Evolutionary conservation across 1,140 invertebrate species (phyloP), one percentile per base, ranked within the genome.

Genomic region (Antheraea pernyi): DNA sequence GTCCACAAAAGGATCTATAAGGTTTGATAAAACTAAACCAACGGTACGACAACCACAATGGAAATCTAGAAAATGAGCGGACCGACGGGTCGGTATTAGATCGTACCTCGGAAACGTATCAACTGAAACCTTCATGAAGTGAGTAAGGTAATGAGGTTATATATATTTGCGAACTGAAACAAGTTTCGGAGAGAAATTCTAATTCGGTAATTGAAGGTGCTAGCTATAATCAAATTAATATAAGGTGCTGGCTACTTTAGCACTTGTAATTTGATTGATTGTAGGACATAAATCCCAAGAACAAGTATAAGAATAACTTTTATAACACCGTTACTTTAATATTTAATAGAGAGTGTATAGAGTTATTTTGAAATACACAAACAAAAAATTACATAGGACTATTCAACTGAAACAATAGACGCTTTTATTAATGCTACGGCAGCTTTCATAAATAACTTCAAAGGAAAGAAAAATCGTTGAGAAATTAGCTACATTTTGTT

Each of bases 141-240:
- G 80, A 81, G 80, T 80, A 79, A 76, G 68, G 71, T 80, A 85
- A 85, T 81, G 70, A 86, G 68, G 75, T 84, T 84, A 82, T 78
- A 80, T n/a, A n/a, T 69, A 80, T 81, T 83, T 79, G 68, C 70
- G 73, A 82, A 73, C 53, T 62, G 73, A 82, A 80, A 80, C 74
- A 74, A 78, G 69, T 76, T 75, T 46, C 39, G 66, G 8, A 36
- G 39, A 65, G 42, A 61, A 73, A 72, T 78, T 67, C 73, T 72
- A 78, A 79, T 78, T 70, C 60, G 60, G 61, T 65, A 76, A 72
- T 70, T 70, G 61, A 59, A 68, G 16, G 37, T 63, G 66, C 60
- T 67, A 48, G 60, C 75, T 69, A 67, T 69, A 74, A 72, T 69
- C 61, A 77, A 69, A 72, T 39, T 69, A 66, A 71, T 65, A 22